Percentiles rank a stretch among this genome's conserved stretches.
Conservation (phyloP, 2,888 invertebrate species). For the Dolomedes plantarius region DNA sequence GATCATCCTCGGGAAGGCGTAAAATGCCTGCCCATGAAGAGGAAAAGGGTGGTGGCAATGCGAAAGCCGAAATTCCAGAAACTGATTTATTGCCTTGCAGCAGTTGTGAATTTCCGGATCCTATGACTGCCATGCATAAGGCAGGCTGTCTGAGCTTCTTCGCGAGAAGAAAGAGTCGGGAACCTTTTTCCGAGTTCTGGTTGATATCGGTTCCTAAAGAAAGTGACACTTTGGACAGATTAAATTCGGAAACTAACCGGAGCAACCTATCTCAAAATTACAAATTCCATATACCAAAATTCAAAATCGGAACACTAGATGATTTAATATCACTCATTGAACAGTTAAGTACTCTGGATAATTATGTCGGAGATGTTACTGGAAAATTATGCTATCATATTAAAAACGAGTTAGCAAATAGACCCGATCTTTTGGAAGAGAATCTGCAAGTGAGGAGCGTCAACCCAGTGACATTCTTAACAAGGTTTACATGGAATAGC, state of each 20-base stretch:
- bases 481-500: conserved; percentile 46
- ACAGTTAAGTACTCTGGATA: conserved; percentile 10
- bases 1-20: not conserved
- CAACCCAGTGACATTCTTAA: conserved; percentile 14
- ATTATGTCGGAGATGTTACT: not conserved
- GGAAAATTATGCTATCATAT: not conserved
- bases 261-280: conserved; percentile 26
- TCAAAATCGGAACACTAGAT: conserved; percentile 29
- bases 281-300: conserved; percentile 47
- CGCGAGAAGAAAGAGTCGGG: not conserved
- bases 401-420: not conserved
- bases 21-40: too few relatives aligned
- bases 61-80: not conserved
- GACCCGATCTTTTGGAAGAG: not conserved
- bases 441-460: conserved; percentile 8
- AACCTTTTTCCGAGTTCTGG: conserved; percentile 13
- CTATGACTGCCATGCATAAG: not conserved
- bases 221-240: not conserved
- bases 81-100: conserved; percentile 26
- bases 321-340: conserved; percentile 11
- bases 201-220: conserved; percentile 32
- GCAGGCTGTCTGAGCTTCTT: not conserved
- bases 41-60: not conserved
- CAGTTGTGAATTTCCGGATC: conserved; percentile 46
- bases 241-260: conserved; percentile 11